These are phyloP conservation scores for Ceraclea dissimilis DNA, from an alignment of 2,888 invertebrate species.

Conservation along the genomic window DNA sequence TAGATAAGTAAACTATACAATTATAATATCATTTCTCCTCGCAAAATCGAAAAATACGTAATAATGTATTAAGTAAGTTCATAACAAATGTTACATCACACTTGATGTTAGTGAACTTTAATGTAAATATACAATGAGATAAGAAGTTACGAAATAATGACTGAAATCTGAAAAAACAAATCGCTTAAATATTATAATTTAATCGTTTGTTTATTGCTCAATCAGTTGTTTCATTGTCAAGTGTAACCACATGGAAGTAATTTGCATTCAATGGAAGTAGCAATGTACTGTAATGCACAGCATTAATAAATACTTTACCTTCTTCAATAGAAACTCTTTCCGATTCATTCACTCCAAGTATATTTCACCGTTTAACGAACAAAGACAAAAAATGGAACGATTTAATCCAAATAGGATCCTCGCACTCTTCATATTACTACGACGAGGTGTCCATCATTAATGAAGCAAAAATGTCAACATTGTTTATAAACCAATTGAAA, in stretches of 20 bases:
- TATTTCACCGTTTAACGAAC: conserved; percentile 3
- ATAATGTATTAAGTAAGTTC: no score
- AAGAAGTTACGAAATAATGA: not conserved
- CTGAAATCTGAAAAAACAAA: not conserved
- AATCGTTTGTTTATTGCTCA: not conserved
- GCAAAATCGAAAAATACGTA: no score
- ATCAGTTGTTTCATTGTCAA: conserved; percentile 13
- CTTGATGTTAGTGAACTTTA: no score
- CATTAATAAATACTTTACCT: no score
- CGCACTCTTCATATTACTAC: conserved; percentile 1
- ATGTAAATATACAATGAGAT: no score
- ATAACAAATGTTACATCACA: no score
- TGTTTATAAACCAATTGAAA: conserved; percentile 30
- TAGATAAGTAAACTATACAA: no score
- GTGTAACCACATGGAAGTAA: conserved; percentile 4
- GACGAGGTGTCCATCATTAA: conserved; percentile 1
- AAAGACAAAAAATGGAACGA: conserved; percentile 24
- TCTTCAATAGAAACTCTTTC: not conserved
- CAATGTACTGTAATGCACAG: no score
- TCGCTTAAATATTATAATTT: conserved; percentile 15
- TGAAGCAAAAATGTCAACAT: conserved; percentile 33
- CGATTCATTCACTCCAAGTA: conserved; percentile 9
- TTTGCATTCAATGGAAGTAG: conserved; percentile 8
- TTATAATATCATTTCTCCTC: no score
- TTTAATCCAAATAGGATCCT: conserved; percentile 17